Conservation (phyloP, 2,113 vertebrate genomes). For the Bubo bubo region DNA sequence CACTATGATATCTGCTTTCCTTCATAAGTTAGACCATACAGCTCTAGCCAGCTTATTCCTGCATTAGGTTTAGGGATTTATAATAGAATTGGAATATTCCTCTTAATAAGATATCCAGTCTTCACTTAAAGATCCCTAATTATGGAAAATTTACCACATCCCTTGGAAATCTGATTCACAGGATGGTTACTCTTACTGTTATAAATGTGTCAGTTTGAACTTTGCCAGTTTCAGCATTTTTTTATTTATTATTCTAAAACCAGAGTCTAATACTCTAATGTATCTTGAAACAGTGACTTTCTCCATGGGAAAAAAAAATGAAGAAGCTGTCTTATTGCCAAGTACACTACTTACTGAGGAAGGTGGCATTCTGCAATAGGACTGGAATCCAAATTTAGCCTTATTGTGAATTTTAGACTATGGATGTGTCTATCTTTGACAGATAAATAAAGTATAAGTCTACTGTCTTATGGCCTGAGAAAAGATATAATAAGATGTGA, state of each 20-base stretch:
- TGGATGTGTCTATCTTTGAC: background rate
- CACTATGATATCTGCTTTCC: background rate
- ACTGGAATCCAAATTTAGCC: background rate
- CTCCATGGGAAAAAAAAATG: background rate
- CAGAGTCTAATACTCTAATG: background rate
- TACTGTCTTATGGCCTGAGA: background rate
- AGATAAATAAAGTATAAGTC: background rate
- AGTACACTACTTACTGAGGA: background rate
- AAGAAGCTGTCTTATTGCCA: background rate
- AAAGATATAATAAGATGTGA: background rate
- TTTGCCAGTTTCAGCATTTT: background rate
- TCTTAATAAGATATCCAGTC: background rate
- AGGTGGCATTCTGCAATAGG: background rate
- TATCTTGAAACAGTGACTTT: background rate
- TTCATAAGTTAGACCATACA: background rate
- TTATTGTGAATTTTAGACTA: background rate
- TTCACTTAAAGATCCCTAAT: conserved; percentile 4
- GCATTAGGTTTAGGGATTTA: background rate
- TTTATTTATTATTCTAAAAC: conserved; percentile 7
- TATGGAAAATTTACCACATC: background rate
- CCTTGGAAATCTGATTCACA: background rate
- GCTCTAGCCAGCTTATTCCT: background rate
- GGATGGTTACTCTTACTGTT: background rate
- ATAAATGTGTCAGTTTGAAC: background rate
- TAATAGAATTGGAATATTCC: background rate